Evolutionary conservation across 2,797 vertebrate species (phyloP), one percentile per base, ranked within the genome.

Genomic region (Vipera ursinii): DNA sequence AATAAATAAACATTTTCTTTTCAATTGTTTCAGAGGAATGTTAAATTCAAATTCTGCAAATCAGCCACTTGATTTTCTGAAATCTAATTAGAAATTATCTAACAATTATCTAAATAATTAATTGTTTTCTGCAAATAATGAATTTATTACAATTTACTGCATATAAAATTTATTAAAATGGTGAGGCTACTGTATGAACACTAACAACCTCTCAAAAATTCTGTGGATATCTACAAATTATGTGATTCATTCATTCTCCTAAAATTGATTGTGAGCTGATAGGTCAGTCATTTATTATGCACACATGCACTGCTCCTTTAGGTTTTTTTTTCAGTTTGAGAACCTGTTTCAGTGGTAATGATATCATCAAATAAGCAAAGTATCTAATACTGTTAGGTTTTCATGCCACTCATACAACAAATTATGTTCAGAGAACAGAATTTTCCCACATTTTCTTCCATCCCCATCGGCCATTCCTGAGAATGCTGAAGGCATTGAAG

Each of bases 301-400:
- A 56, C 53, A 56, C 53, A 56, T 55, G 55, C 7, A 32, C n/a
- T 90, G 44, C 10, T 78, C 60, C 14, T 32, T n/a, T 53, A 53
- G 59, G 51, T 9, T 38, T 28, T 94, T 94, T 93, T 90, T 93
- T 94, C 73, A 1, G 89, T 91, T 56, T 59, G 92, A 93, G 0
- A 0, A 90, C 96, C 53, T 91, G 92, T 94, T 96, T 94, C 95
- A 96, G 93, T 96, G 0, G 22, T 94, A 96, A 94, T 95, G 95
- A 95, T 95, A 95, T 65, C 94, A 95, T 94, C 94, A 96, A 95
- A 95, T 90, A 93, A 92, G 86, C 87, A 88, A 96, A 96, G 92
- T 96, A 96, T 95, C 91, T 93, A 85, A 57, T 44, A 57, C 9
- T 14, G 24, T 32, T 88, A 73, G 53, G 51, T 32, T 53, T 13